Conservation (phyloP, 1,140 invertebrate species). For the Philaenus spumarius region DNA sequence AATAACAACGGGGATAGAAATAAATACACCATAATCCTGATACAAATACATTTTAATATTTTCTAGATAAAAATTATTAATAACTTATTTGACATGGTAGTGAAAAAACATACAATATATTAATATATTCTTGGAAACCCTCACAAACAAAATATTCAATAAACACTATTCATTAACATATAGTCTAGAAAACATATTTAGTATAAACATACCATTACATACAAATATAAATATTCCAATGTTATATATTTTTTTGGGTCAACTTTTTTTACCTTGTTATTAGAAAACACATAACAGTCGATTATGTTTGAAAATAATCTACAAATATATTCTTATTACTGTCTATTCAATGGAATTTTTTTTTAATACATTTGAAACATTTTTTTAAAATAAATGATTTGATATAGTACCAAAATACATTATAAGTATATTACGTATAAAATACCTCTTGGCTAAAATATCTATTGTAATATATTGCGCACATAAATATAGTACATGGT, state of each 20-base stretch:
- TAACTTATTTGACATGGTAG: conserved; percentile 28
- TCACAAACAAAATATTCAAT: conserved; percentile 28
- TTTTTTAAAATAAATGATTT: conserved; percentile 23
- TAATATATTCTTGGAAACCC: conserved; percentile 26
- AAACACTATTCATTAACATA: conserved; percentile 26
- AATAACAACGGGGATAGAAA: no score
- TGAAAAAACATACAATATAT: conserved; percentile 28
- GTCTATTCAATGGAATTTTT: conserved; percentile 22
- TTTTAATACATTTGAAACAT: conserved; percentile 21
- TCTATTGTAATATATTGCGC: conserved; percentile 27
- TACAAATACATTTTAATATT: conserved; percentile 28
- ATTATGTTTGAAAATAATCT: conserved; percentile 19
- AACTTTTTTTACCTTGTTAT: conserved; percentile 10
- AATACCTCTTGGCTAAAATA: conserved; percentile 31
- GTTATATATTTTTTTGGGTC: conserved; percentile 10
- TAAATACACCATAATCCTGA: background rate
- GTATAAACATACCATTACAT: conserved; percentile 23
- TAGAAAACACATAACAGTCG: conserved; percentile 20
- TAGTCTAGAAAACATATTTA: conserved; percentile 25
- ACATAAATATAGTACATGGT: conserved; percentile 2
- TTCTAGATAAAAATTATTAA: conserved; percentile 31
- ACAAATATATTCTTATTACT: conserved; percentile 11
- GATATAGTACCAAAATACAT: conserved; percentile 30
- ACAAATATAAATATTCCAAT: conserved; percentile 14
- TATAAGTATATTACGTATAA: conserved; percentile 25